Percentiles rank a stretch among this genome's conserved stretches.
phyloP scores from a whole-genome alignment of 1,140 invertebrate genomes.

The Drosophila equinoxialis region DNA sequence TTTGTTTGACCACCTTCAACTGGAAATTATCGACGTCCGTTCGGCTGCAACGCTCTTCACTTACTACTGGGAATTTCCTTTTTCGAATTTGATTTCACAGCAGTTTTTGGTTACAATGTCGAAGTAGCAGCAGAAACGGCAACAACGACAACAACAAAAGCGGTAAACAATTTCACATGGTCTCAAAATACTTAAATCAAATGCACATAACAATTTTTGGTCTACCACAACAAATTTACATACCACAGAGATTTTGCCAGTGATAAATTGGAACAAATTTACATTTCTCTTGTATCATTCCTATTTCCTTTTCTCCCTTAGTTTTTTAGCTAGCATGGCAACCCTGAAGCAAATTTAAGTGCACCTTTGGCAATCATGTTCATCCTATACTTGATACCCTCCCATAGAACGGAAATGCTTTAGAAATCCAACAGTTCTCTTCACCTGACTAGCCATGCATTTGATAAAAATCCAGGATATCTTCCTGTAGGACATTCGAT shows the following conservation, averaged over 20 bases:
- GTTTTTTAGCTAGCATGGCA: not conserved
- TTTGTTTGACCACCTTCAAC: slow-evolving; percentile 9
- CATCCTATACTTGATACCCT: no score
- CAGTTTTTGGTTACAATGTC: slow-evolving; percentile 18
- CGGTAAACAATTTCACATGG: not conserved
- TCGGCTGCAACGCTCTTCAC: slow-evolving; percentile 53
- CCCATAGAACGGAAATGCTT: no score
- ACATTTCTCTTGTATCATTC: not conserved
- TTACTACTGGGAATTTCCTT: slow-evolving; percentile 66
- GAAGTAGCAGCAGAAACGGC: not conserved
- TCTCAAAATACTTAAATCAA: not conserved
- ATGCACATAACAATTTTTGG: slow-evolving; percentile 2
- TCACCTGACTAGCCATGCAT: no score
- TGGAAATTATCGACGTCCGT: slow-evolving; percentile 47
- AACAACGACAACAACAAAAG: no score
- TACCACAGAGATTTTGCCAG: not conserved
- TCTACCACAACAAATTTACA: not conserved
- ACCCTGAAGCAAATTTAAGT: not conserved
- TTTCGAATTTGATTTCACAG: slow-evolving; percentile 54
- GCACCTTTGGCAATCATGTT: not conserved
- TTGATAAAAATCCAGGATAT: no score
- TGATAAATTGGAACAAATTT: not conserved
- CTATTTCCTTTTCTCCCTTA: no score
- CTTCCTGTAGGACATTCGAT: no score
- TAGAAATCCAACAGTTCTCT: no score